A percentile compares a stretch with the other conserved stretches of the same genome.
Conservation (phyloP, 2,888 invertebrate species). For the Dichetophora obliterata region DNA sequence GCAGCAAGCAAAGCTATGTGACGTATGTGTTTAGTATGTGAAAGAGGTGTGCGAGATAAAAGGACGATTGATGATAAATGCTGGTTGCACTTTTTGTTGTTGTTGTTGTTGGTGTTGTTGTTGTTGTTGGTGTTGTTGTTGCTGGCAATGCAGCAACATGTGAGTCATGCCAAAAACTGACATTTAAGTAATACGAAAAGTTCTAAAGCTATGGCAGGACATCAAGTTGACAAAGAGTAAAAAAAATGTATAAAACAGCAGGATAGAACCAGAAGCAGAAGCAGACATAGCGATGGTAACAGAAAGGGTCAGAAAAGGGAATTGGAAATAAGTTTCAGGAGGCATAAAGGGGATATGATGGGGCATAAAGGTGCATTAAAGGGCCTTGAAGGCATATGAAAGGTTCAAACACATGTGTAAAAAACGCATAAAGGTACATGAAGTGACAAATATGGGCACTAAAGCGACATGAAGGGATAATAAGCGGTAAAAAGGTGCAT, state of each 20-base stretch:
- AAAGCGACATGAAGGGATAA: too few relatives aligned
- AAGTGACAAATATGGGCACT: too few relatives aligned
- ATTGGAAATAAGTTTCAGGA: too few relatives aligned
- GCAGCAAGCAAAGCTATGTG: background rate
- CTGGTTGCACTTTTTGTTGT: constrained; percentile 13
- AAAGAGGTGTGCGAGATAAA: constrained; percentile 21
- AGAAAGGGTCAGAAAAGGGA: too few relatives aligned
- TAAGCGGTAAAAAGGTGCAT: too few relatives aligned
- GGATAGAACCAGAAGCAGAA: background rate
- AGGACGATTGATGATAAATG: constrained; percentile 59
- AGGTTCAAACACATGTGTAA: too few relatives aligned
- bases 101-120: constrained; percentile 10
- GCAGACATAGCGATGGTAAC: background rate
- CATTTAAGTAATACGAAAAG: background rate
- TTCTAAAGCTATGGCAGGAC: background rate
- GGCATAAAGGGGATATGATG: too few relatives aligned
- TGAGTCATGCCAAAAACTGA: background rate
- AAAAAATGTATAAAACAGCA: background rate
- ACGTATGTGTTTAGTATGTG: background rate
- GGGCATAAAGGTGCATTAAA: too few relatives aligned
- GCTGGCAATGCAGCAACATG: background rate
- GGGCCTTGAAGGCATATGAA: too few relatives aligned
- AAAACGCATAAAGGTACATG: too few relatives aligned
- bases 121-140: constrained; percentile 9
- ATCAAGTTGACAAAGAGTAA: constrained; percentile 40